These are phyloP conservation scores for Ginglymostoma cirratum DNA, from an alignment of 2,113 vertebrate genomes.

Conservation along the genomic window DNA sequence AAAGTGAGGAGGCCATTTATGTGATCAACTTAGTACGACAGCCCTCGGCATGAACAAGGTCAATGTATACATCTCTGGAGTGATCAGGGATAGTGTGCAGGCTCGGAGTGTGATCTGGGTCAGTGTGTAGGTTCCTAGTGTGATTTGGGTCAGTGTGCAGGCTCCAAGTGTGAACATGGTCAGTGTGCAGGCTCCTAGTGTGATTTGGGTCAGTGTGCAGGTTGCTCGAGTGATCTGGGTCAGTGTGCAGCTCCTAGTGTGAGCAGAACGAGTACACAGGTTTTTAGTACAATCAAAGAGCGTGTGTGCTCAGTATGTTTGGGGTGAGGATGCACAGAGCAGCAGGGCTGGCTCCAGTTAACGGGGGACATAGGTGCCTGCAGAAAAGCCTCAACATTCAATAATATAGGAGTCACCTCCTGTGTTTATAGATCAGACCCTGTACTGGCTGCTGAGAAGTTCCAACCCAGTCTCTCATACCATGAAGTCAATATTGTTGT, in stretches of 20 bases:
- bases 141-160: background rate
- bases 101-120: background rate
- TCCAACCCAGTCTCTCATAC: conserved; percentile 53
- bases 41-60: no score
- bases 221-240: no score
- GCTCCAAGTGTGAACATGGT: background rate
- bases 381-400: no score
- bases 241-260: background rate
- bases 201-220: background rate
- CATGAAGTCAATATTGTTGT: conserved; percentile 91
- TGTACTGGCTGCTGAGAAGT: background rate
- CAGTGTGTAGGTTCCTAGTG: background rate
- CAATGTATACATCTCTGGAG: no score
- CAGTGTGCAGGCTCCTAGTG: background rate
- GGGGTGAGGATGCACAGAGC: background rate
- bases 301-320: background rate
- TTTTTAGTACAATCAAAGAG: background rate
- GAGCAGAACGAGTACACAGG: background rate
- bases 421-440: no score
- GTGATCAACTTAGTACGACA: no score
- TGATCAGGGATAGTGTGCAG: no score
- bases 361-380: background rate
- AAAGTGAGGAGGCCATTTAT: no score
- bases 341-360: no score
- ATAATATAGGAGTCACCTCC: background rate